Conservation (phyloP, 2,113 vertebrate species). For the Brachyhypopomus occidentalis region DNA sequence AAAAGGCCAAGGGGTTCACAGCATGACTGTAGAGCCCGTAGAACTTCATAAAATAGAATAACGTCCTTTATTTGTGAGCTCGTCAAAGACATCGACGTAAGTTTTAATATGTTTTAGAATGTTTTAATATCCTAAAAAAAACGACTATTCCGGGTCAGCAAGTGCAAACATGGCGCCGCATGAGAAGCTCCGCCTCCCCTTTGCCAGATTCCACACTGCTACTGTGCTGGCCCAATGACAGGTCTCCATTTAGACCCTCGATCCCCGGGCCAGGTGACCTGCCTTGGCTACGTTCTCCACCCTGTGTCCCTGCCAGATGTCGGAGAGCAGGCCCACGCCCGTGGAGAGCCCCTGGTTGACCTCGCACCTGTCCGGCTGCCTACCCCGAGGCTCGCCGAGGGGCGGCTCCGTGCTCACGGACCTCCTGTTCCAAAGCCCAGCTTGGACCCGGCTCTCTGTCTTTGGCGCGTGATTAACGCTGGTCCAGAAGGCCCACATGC, state of each 20-base stretch:
- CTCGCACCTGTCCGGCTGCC: constrained; percentile 44
- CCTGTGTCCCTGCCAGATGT: constrained; percentile 35
- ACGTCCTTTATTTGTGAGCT: background rate
- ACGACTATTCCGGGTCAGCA: background rate
- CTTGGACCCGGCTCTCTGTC: constrained; percentile 26
- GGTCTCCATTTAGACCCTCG: constrained; percentile 17
- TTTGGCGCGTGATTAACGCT: constrained; percentile 47
- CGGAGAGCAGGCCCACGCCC: constrained; percentile 37
- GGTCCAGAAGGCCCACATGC: constrained; percentile 34
- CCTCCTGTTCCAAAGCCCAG: background rate
- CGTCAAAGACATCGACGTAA: too few relatives aligned
- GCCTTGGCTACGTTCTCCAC: constrained; percentile 18
- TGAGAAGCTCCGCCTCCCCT: background rate
- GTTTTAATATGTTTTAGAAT: too few relatives aligned
- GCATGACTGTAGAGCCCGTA: background rate
- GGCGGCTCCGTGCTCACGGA: constrained; percentile 28
- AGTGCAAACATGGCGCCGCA: background rate
- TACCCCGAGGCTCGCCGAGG: constrained; percentile 6
- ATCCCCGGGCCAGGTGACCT: constrained; percentile 37
- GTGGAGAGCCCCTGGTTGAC: constrained; percentile 33
- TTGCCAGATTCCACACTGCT: background rate
- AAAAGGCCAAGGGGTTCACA: background rate
- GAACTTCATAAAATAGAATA: background rate
- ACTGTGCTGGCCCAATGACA: constrained; percentile 26
- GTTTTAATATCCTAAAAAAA: background rate